Percentiles rank a stretch among this genome's conserved stretches.
Conservation (phyloP, 2,888 invertebrate genomes). For the Sisyra nigra region DNA sequence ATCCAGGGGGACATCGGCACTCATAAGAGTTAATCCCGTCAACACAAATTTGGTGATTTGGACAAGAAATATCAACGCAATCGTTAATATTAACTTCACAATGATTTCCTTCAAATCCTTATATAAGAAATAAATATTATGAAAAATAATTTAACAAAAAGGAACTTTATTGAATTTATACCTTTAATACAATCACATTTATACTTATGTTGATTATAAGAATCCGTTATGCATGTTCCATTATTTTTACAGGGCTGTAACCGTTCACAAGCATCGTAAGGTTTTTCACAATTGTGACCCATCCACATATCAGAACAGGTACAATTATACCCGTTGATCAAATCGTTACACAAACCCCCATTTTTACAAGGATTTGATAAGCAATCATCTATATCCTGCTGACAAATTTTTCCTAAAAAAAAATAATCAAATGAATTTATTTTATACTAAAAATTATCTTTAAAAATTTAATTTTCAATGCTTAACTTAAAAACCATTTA, state of each 20-base stretch:
- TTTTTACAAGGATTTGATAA: conserved; percentile 33
- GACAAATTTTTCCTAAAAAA: conserved; percentile 33
- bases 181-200: conserved; percentile 45
- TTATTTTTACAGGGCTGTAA: conserved; percentile 42
- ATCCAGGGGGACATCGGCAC: conserved; percentile 42
- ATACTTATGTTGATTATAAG: conserved; percentile 30
- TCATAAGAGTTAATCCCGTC: conserved; percentile 39
- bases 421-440: neutral
- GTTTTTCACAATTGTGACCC: conserved; percentile 37
- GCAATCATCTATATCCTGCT: conserved; percentile 33
- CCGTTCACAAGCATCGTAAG: conserved; percentile 36
- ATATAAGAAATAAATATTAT: conserved; percentile 7
- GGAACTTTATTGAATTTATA: conserved; percentile 12
- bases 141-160: neutral
- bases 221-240: conserved; percentile 36
- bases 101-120: conserved; percentile 42
- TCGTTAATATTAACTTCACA: conserved; percentile 54
- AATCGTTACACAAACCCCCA: conserved; percentile 34
- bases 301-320: conserved; percentile 39
- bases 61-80: conserved; percentile 35
- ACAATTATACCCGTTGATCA: conserved; percentile 33
- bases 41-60: conserved; percentile 22
- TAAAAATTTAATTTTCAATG: no score
- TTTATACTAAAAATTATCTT: neutral
- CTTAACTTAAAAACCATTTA: no score